Evolutionary conservation across 2,797 vertebrate species (phyloP).

Genomic region (Nyctibius grandis): DNA sequence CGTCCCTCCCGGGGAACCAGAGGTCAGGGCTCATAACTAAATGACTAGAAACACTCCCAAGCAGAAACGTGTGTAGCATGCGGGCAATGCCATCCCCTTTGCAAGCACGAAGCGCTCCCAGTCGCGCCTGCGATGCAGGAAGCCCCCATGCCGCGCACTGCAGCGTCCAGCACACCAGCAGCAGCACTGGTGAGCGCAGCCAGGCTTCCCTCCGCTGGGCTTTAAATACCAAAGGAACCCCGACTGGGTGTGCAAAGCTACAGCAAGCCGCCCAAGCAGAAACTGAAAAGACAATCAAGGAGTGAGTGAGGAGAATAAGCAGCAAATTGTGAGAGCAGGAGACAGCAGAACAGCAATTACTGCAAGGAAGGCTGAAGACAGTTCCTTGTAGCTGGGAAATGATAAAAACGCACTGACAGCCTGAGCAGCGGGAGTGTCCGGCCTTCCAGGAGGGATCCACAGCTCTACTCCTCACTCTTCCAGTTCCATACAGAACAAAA

Average conservation of each 20-base stretch:
- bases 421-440: neutral
- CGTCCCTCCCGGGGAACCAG: neutral
- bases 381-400: neutral
- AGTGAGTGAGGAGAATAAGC: neutral
- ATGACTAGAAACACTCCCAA: fast-evolving
- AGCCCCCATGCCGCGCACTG: fast-evolving
- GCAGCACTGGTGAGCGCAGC: fast-evolving
- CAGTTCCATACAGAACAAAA: neutral
- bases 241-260: fast-evolving
- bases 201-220: fast-evolving
- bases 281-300: neutral
- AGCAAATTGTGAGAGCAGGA: neutral
- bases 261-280: neutral
- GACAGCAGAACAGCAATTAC: neutral
- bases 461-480: neutral
- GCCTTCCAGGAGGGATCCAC: neutral
- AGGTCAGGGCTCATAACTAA: fast-evolving
- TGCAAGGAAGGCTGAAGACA: neutral
- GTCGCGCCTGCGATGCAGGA: fast-evolving
- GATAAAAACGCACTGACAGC: fast-evolving
- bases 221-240: neutral
- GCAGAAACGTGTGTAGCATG: neutral
- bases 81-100: fast-evolving
- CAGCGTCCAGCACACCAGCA: fast-evolving
- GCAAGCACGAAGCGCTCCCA: fast-evolving